Conservation (phyloP, 1,140 invertebrate species). For the Steinernema feltiae region DNA sequence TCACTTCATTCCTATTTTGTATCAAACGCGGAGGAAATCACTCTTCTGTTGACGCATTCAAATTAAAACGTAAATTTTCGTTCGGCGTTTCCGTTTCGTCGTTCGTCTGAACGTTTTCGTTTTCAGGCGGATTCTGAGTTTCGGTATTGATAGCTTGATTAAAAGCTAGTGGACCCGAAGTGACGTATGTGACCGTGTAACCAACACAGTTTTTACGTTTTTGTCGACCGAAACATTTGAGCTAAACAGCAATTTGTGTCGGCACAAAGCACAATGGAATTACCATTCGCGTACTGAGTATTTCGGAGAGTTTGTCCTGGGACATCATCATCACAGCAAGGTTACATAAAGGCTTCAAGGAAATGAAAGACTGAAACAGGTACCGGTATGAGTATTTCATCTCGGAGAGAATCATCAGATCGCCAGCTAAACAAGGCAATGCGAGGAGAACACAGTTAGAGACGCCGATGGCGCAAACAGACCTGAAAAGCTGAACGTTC, state of each 20-base stretch:
- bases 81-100: background rate
- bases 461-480: background rate
- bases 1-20: no score
- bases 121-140: background rate
- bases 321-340: conserved; percentile 8
- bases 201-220: conserved; percentile 6
- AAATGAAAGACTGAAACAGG: conserved; percentile 9
- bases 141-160: background rate
- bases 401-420: conserved; percentile 2
- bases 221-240: conserved; percentile 7
- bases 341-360: conserved; percentile 6
- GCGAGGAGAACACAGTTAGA: background rate
- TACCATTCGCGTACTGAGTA: background rate
- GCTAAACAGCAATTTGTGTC: background rate
- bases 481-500: background rate
- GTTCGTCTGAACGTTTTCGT: background rate
- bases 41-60: background rate
- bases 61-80: background rate
- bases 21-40: no score
- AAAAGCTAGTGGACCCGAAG: background rate
- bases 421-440: background rate
- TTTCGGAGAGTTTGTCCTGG: conserved; percentile 1
- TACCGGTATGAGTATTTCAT: conserved; percentile 5
- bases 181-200: conserved; percentile 6
- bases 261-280: background rate